phyloP scores from a whole-genome alignment of 1,140 invertebrate genomes.

The Cydia amplana region DNA sequence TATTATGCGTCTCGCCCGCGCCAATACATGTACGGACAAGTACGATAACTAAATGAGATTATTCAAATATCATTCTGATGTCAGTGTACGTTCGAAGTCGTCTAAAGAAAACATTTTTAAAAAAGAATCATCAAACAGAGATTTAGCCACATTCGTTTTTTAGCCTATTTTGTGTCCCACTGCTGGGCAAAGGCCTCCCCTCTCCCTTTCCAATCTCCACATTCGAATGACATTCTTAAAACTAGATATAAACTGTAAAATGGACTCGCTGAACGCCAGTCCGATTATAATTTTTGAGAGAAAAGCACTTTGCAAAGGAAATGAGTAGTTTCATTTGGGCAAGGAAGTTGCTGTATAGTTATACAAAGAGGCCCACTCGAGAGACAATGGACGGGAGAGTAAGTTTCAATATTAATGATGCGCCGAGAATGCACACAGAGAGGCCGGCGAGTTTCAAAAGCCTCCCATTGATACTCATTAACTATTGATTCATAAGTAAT shows the following conservation, averaged over 20 bases:
- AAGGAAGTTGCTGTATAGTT: conserved; percentile 61
- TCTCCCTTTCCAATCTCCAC: too few relatives aligned
- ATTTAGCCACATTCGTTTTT: too few relatives aligned
- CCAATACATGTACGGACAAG: too few relatives aligned
- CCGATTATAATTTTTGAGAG: conserved; percentile 47
- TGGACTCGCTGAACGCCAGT: conserved; percentile 19
- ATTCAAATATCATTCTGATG: too few relatives aligned
- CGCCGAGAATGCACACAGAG: conserved; percentile 70
- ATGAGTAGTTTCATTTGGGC: conserved; percentile 72
- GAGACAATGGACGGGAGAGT: conserved; percentile 69
- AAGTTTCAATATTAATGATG: conserved; percentile 78
- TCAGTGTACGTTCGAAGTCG: too few relatives aligned
- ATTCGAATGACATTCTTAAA: not conserved
- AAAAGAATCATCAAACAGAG: too few relatives aligned
- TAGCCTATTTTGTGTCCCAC: too few relatives aligned
- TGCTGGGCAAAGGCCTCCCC: too few relatives aligned
- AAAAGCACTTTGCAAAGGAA: conserved; percentile 72
- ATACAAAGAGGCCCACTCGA: conserved; percentile 68
- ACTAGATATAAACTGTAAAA: not conserved
- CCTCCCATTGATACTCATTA: conserved; percentile 76
- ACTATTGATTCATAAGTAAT: conserved; percentile 79
- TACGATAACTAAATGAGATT: too few relatives aligned
- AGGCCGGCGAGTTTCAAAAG: conserved; percentile 67
- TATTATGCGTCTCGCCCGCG: too few relatives aligned
- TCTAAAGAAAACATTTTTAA: too few relatives aligned